Base-by-base conservation (phyloP, 1,140 invertebrate species). In the Ostrea denselamellosa region DNA sequence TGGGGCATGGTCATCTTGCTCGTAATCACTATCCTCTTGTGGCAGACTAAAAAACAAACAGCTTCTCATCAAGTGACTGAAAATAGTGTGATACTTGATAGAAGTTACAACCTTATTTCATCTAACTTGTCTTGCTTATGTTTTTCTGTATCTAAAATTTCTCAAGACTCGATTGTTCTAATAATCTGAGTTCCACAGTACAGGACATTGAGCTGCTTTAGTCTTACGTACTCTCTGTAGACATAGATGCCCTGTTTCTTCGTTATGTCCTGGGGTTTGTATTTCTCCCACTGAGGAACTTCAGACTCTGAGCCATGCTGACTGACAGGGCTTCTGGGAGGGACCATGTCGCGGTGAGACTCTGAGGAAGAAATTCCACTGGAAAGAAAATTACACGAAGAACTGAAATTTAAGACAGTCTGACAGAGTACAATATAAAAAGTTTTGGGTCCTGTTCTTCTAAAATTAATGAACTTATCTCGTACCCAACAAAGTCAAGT, bases 11-110 rank as follows among this genome's bases (percentile, higher is more conserved):
- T 94, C 93, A 77, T 94, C 94, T 82, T 92, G 58, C 83, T 94
- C 94, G 90, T 90, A 93, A 90, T 95, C 94, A 90, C 94, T 94
- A 91, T 95, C 94, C 86, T 95, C 94, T 92, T 93, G 93, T 65
- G 94, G 94, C 83, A 95, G 89, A 91, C 94, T 94, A 86, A 9
- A 92, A 90, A 52, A 53, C 22, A 56, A 34, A 86, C 0, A 28
- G 56, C 81, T 14, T 54, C 17, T 9, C 8, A n/a, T 14, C 22
- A 83, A 44, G 34, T 83, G 2, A n/a, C 8, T 28, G 8, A 28
- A 44, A 83, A 9, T 14, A 14, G n/a, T 71, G 28, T 34, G 14
- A 1, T 2, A 65, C 14, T 17, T 65, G 58, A 65, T 44, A 44
- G 5, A 44, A 44, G 34, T 44, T 2, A 44, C 5, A 44, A 44